These are phyloP conservation scores for Drosophila seguyi DNA, from an alignment of 1,140 invertebrate genomes.

Conservation along the genomic window DNA sequence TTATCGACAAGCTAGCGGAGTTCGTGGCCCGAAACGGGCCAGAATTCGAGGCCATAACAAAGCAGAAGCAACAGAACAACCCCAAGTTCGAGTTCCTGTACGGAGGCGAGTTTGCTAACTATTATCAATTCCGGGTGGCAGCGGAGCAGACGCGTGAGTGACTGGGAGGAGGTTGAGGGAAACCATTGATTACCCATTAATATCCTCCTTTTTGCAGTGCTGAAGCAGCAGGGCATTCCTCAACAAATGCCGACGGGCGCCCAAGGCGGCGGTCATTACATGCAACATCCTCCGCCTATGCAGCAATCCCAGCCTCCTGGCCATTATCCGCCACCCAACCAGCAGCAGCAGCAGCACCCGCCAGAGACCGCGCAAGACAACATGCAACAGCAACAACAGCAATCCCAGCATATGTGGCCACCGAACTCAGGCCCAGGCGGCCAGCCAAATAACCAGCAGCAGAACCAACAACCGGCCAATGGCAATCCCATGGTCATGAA, in stretches of 20 bases:
- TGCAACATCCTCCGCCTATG: constrained; percentile 69
- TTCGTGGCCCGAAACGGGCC: constrained; percentile 99
- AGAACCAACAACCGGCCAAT: constrained; percentile 36
- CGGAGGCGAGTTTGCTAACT: constrained; percentile 97
- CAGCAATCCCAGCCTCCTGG: constrained; percentile 59
- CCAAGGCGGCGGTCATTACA: constrained; percentile 31
- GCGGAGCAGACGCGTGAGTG: constrained; percentile 80
- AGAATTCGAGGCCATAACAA: constrained; percentile 99
- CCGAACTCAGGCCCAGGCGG: constrained; percentile 31
- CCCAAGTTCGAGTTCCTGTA: constrained; percentile 98
- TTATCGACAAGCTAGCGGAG: constrained; percentile 99
- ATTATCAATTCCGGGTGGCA: constrained; percentile 96
- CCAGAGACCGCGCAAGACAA: constrained; percentile 50
- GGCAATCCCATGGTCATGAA: constrained; percentile 73
- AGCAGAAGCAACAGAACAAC: constrained; percentile 98
- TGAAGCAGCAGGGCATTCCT: constrained; percentile 85
- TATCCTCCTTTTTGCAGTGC: constrained; percentile 66
- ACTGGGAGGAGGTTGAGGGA: neutral
- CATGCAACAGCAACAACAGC: constrained; percentile 50
- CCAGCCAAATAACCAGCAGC: constrained; percentile 17
- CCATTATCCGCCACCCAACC: constrained; percentile 60
- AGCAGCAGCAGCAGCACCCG: constrained; percentile 31
- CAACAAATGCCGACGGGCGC: constrained; percentile 39
- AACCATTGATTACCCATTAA: neutral
- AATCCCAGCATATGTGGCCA: constrained; percentile 65